Evolutionary conservation across 2,888 invertebrate genomes (phyloP), one percentile per base, ranked within the genome.

Genomic region (Phymatocera aterrima): DNA sequence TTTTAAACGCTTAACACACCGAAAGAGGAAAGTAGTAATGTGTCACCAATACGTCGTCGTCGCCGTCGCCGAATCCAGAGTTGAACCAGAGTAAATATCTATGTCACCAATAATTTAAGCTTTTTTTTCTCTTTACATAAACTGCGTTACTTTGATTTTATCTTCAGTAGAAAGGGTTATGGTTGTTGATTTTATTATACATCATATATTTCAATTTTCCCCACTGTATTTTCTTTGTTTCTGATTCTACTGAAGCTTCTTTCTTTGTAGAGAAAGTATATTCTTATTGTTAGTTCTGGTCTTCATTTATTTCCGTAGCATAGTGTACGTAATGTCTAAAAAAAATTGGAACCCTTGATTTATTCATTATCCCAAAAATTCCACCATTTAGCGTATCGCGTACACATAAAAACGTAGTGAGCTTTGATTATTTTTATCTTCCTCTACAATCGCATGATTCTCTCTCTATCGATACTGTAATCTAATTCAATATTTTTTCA

Each of bases 31-130:
- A 77, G 2, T 54, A 61, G 79, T 68, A 79, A 72, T 79, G 79
- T 78, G 79, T 83, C 82, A 80, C 72, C 80, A 83, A 84, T 80
- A 80, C 79, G 83, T 85, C 85, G 83, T 82, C 86, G 84, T 85
- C 81, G 84, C 82, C 86, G 84, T 85, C 81, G 84, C 82, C 80
- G 82, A 82, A 82, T 83, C 84, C 87, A 85, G 85, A 83, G 82
- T 83, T 83, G 77, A 83, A 65, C 40, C 79, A 83, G 79, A 87
- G 85, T 87, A 86, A 86, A 84, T 87, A 87, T 85, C 80, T 28
- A 60, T 18, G 51, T 34, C 2, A 3, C 10, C 6, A 72, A 72
- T 72, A 34, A 34, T 72, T 21, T 48, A 72, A 31, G 51, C 51
- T 51, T 51, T 31, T 72, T 8, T 54, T 54, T 54, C 8, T 18